Percentiles rank a stretch among this genome's conserved stretches.
Evolutionary conservation across 2,113 vertebrate genomes (phyloP).

Genomic region (Lampris megalopsis): DNA sequence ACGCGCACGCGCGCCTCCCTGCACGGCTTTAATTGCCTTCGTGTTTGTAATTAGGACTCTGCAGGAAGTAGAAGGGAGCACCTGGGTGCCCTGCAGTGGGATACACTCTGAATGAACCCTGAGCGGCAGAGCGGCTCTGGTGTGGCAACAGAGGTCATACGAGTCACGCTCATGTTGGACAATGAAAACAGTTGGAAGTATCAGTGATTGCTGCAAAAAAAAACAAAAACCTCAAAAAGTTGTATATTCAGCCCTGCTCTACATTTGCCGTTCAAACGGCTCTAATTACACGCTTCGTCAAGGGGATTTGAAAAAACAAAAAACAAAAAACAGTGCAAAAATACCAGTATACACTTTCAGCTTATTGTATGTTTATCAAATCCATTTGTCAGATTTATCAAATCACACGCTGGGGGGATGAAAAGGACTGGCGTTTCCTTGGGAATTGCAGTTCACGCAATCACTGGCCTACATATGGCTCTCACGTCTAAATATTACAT

Average conservation of each 20-base stretch:
- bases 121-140: slow-evolving; percentile 54
- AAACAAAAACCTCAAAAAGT: slow-evolving; percentile 15
- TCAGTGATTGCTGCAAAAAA: slow-evolving; percentile 28
- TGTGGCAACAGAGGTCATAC: slow-evolving; percentile 48
- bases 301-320: slow-evolving; percentile 21
- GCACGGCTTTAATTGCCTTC: slow-evolving; percentile 75
- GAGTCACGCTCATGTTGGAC: slow-evolving; percentile 10
- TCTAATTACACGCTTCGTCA: slow-evolving; percentile 1
- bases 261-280: slow-evolving; percentile 11
- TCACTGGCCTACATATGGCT: neutral
- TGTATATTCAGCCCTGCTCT: neutral
- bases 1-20: slow-evolving; percentile 33
- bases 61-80: slow-evolving; percentile 74
- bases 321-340: slow-evolving; percentile 5
- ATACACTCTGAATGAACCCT: slow-evolving; percentile 76
- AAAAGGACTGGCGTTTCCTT: neutral
- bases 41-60: slow-evolving; percentile 77
- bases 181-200: slow-evolving; percentile 46
- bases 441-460: too few species aligned
- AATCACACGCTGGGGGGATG: neutral
- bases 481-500: too few species aligned
- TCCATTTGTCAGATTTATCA: neutral
- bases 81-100: slow-evolving; percentile 74
- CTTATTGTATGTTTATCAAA: neutral
- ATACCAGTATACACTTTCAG: neutral